phyloP scores from a whole-genome alignment of 2,113 vertebrate species.

The Mandrillus leucophaeus region DNA sequence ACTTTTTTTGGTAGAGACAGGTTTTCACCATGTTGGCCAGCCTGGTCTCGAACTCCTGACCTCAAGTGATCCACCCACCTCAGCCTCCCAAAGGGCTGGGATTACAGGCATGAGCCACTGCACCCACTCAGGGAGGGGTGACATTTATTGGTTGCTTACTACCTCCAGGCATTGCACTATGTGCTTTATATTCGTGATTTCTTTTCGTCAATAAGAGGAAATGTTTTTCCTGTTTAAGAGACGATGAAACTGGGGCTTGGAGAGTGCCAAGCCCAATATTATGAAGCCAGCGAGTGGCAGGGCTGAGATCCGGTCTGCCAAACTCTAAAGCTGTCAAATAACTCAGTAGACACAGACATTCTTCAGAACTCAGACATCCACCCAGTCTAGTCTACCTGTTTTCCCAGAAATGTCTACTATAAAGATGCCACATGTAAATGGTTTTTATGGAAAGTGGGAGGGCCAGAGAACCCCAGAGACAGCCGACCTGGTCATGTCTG shows the following conservation, averaged over 20 bases:
- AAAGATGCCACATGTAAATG: background rate
- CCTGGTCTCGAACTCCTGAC: too few species aligned
- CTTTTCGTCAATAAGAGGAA: background rate
- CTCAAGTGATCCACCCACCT: too few species aligned
- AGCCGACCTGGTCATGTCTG: background rate
- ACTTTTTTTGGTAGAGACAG: too few species aligned
- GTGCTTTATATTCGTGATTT: background rate
- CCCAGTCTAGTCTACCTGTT: background rate
- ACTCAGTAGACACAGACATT: background rate
- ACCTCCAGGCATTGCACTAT: background rate
- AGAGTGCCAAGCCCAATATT: background rate
- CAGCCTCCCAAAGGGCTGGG: too few species aligned
- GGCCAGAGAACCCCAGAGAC: background rate
- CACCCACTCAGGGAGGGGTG: background rate
- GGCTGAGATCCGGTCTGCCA: background rate
- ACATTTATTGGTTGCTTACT: background rate
- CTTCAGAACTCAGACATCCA: background rate
- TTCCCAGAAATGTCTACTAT: background rate
- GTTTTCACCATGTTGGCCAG: too few species aligned
- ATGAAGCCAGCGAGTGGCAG: background rate
- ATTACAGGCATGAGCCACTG: too few species aligned
- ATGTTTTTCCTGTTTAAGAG: background rate
- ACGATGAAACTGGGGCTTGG: background rate
- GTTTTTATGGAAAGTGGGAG: background rate
- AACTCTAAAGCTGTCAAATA: background rate